These are phyloP conservation scores for Lepus americanus DNA, from an alignment of 2,113 vertebrate genomes.

Conservation along the genomic window DNA sequence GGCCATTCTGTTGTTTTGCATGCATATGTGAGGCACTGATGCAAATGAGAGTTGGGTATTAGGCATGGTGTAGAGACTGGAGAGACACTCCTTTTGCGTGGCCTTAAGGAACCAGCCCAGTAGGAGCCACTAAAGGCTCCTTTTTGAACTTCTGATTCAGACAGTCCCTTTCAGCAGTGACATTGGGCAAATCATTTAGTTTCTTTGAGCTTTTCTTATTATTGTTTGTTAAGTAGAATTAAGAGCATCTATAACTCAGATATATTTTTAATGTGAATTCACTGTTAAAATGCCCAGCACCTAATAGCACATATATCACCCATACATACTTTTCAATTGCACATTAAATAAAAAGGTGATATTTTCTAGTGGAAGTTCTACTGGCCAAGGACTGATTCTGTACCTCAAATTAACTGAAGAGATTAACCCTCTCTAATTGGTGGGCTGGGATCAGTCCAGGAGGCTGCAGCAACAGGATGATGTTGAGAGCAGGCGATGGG, in stretches of 20 bases:
- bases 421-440: slow-evolving; percentile 86
- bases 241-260: neutral
- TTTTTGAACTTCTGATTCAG: slow-evolving; percentile 20
- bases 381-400: neutral
- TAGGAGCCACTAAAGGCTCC: neutral
- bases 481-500: accelerated
- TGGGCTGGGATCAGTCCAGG: slow-evolving; percentile 79
- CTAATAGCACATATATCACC: neutral
- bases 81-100: neutral
- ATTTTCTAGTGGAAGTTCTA: slow-evolving; percentile 56
- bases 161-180: neutral
- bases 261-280: slow-evolving; percentile 10
- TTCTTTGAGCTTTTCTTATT: neutral
- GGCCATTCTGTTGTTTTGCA: neutral
- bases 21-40: neutral
- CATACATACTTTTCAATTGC: neutral
- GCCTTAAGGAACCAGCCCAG: neutral
- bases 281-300: neutral
- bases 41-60: neutral
- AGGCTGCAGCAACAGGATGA: neutral
- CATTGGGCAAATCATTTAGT: neutral
- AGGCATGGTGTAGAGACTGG: neutral
- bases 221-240: slow-evolving; percentile 24
- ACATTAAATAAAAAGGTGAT: slow-evolving; percentile 53
- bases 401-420: slow-evolving; percentile 66